Evolutionary conservation across 2,113 vertebrate species (phyloP).

Genomic region (Limanda limanda): DNA sequence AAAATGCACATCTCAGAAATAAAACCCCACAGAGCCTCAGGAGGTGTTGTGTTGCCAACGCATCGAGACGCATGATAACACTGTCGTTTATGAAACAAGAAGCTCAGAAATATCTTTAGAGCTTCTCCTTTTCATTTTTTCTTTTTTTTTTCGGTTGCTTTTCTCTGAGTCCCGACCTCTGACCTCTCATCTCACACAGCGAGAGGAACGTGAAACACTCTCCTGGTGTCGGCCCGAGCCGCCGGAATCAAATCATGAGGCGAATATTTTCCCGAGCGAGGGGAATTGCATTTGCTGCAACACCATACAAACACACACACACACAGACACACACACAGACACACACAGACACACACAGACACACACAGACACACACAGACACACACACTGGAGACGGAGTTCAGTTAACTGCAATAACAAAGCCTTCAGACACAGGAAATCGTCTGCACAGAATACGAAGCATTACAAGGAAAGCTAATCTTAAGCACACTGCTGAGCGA

Average conservation of each 20-base stretch:
- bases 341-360: conserved; percentile 4
- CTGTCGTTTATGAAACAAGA: conserved; percentile 10
- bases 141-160: not conserved
- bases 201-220: conserved; percentile 12
- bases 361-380: not conserved
- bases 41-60: conserved; percentile 8
- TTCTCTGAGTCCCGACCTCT: not conserved
- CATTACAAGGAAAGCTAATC: conserved; percentile 56
- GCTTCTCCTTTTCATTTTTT: not conserved
- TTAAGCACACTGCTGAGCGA: conserved; percentile 60
- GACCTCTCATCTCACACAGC: conserved; percentile 5
- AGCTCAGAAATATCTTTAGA: no score
- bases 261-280: conserved; percentile 33
- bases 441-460: conserved; percentile 46
- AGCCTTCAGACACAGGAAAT: conserved; percentile 58
- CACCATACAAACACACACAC: not conserved
- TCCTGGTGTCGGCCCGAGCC: not conserved
- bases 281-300: conserved; percentile 45
- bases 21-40: conserved; percentile 34
- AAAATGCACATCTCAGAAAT: conserved; percentile 35
- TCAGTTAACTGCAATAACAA: conserved; percentile 39
- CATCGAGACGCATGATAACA: conserved; percentile 4
- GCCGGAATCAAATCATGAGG: conserved; percentile 53
- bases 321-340: not conserved
- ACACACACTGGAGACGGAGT: conserved; percentile 20